These are phyloP conservation scores for Patella caerulea DNA, from an alignment of 2,888 invertebrate genomes.

Conservation along the genomic window DNA sequence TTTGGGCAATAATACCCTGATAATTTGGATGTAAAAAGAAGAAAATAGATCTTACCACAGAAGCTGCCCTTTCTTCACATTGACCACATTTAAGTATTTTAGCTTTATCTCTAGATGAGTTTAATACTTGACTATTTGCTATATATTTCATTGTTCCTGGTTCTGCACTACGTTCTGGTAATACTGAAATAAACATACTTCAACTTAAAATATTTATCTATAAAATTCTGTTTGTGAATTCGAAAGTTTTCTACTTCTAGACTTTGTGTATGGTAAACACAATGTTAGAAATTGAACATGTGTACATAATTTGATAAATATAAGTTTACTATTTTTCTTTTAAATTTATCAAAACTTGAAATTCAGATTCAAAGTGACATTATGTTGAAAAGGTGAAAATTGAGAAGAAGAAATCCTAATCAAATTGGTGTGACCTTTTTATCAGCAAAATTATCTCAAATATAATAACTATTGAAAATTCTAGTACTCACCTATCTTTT, in stretches of 20 bases:
- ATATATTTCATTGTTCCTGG: constrained; percentile 67
- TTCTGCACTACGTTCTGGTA: constrained; percentile 54
- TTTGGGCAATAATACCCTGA: too few relatives aligned
- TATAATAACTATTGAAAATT: too few relatives aligned
- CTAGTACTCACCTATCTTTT: constrained; percentile 56
- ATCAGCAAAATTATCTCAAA: too few relatives aligned
- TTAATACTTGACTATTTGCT: constrained; percentile 46
- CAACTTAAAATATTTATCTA: not conserved
- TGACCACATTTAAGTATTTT: constrained; percentile 70
- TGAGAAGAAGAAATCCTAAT: too few relatives aligned
- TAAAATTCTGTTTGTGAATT: not conserved
- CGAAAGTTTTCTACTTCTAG: too few relatives aligned
- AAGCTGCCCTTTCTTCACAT: constrained; percentile 68
- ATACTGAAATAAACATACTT: constrained; percentile 37
- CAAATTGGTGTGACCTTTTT: too few relatives aligned
- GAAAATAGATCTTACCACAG: constrained; percentile 57
- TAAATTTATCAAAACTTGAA: not conserved
- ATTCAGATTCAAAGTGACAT: too few relatives aligned
- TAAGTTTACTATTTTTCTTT: not conserved
- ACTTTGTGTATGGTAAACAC: too few relatives aligned
- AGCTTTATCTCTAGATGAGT: constrained; percentile 46
- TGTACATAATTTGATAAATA: too few relatives aligned
- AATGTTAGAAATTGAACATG: too few relatives aligned
- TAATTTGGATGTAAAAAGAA: too few relatives aligned
- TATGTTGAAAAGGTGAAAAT: too few relatives aligned